Evolutionary conservation across 2,888 invertebrate species (phyloP), one percentile per base, ranked within the genome.

Genomic region (Protula sp.): DNA sequence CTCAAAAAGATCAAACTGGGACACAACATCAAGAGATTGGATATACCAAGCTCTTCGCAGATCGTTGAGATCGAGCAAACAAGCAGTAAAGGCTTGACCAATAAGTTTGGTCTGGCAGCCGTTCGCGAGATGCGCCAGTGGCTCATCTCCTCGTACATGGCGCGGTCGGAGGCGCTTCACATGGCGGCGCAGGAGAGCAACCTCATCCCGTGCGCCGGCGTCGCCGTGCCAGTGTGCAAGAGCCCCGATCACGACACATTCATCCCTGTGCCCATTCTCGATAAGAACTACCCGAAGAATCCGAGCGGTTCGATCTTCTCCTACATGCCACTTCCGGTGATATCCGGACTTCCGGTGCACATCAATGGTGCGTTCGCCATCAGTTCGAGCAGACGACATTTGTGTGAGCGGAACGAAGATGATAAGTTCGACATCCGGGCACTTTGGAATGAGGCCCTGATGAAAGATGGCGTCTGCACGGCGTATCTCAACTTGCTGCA

Each of bases 351-450:
- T 30, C 72, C 73, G 2, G 68, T 77, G 28, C 76, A 77, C 59
- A 62, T 78, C 4, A 78, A 77, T 58, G 75, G 72, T 1, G 67
- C 71, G 5, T 79, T 79, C 65, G 67, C 74, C 3, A 67, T 78
- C 2, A 70, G 70, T 3, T 68, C 74, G 14, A 73, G 72, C 60
- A 60, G 79, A 30, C 67, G 72, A 28, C 61, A 70, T 28, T 64
- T 79, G 9, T 66, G 64, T 28, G 67, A 67, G 47, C 58, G 62
- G 28, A 69, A 68, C 27, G 69, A 70, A 28, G 77, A 77, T 57
- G 76, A 78, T 63, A 74, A 70, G 53, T 57, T 51, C 38, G 67
- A 66, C 38, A 29, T 56, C 4, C 61, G 64, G 29, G 66, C 67
- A 4, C 55, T 66, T 22, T 75, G 74, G 75, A 75, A 75, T 55